Evolutionary conservation across 2,113 vertebrate genomes (phyloP).

Genomic region (Phrynosoma platyrhinos): DNA sequence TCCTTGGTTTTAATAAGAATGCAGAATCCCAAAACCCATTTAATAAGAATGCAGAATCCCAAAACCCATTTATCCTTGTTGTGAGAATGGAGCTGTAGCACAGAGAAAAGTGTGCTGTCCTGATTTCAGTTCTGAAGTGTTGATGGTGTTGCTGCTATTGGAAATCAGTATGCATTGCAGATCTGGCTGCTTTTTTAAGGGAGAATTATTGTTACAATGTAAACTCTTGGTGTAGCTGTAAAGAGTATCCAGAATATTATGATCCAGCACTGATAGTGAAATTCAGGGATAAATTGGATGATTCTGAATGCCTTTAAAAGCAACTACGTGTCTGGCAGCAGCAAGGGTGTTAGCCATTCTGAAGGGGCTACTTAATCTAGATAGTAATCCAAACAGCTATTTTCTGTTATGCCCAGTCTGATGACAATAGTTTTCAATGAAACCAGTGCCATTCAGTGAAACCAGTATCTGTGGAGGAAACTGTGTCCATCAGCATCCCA

Average conservation of each 20-base stretch:
- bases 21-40: too few species aligned
- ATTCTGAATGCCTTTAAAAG: constrained; percentile 51
- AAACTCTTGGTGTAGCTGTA: background rate
- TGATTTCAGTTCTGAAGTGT: background rate
- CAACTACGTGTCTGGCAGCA: constrained; percentile 37
- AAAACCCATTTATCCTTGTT: background rate
- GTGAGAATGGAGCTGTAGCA: background rate
- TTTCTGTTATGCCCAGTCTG: constrained; percentile 56
- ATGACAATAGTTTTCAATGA: constrained; percentile 40
- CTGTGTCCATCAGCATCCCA: background rate
- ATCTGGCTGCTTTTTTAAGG: background rate
- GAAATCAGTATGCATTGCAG: background rate
- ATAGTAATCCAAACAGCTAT: constrained; percentile 53
- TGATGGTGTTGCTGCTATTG: background rate
- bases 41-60: too few species aligned
- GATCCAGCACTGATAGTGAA: constrained; percentile 31
- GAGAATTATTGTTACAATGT: background rate
- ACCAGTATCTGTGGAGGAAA: constrained; percentile 37
- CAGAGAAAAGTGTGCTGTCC: background rate
- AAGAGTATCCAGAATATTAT: constrained; percentile 1
- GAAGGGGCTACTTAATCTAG: constrained; percentile 48
- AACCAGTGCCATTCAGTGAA: constrained; percentile 47
- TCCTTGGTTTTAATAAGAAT: too few species aligned
- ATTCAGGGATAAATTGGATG: constrained; percentile 47
- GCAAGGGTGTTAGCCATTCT: constrained; percentile 43